Evolutionary conservation across 2,113 vertebrate species (phyloP).

Genomic region (Myxocyprinus asiaticus): DNA sequence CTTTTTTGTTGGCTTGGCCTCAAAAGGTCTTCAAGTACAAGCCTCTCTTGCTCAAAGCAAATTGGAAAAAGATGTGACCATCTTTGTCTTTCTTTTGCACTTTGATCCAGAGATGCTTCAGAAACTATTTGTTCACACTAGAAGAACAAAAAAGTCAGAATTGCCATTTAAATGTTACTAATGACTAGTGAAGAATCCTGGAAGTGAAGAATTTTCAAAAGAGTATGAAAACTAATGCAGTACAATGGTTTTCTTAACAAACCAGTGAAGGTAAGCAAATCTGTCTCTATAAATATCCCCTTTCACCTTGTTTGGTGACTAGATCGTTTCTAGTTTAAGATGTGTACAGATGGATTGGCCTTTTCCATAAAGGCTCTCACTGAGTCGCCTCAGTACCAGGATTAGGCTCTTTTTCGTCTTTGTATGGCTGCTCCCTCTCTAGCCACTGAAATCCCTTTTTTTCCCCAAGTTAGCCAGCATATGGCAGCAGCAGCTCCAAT

Average conservation of each 20-base stretch:
- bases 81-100: constrained; percentile 65
- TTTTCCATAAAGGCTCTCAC: constrained; percentile 60
- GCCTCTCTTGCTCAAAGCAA: constrained; percentile 8
- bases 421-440: constrained; percentile 71
- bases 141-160: constrained; percentile 64
- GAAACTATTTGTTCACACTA: constrained; percentile 66
- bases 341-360: constrained; percentile 61
- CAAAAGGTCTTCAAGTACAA: constrained; percentile 40
- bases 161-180: constrained; percentile 11
- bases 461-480: constrained; percentile 82
- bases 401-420: constrained; percentile 74
- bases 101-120: constrained; percentile 67
- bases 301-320: constrained; percentile 23
- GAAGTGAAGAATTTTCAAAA: constrained; percentile 41
- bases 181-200: constrained; percentile 52
- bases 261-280: background rate
- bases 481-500: constrained; percentile 88
- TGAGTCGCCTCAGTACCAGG: constrained; percentile 58
- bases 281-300: background rate
- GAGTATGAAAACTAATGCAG: background rate
- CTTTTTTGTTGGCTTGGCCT: background rate
- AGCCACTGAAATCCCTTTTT: constrained; percentile 59
- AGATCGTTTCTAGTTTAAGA: constrained; percentile 44
- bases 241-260: background rate
- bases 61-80: constrained; percentile 50